Percentiles rank a stretch among this genome's conserved stretches.
phyloP scores from a whole-genome alignment of 2,797 vertebrate genomes.

The Darevskia mixta region DNA sequence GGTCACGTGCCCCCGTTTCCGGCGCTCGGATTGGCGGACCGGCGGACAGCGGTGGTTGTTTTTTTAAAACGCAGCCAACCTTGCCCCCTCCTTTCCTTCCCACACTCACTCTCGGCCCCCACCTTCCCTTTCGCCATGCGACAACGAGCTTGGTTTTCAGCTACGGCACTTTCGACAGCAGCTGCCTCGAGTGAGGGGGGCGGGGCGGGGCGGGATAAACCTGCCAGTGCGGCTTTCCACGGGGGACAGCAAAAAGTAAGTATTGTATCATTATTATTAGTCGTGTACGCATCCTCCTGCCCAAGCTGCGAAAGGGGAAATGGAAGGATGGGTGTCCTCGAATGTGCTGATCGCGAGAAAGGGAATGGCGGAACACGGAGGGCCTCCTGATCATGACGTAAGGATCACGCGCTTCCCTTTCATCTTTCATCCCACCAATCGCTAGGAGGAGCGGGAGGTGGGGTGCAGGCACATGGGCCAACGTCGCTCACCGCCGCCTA shows the following conservation, averaged over 20 bases:
- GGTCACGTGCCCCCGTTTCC: neutral
- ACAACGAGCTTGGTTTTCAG: neutral
- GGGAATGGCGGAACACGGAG: fast-evolving
- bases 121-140: neutral
- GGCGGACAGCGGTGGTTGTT: neutral
- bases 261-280: neutral
- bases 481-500: neutral
- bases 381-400: slow-evolving; percentile 32
- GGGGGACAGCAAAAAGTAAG: neutral
- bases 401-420: neutral
- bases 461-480: neutral
- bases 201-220: no score
- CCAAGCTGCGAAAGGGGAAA: no score
- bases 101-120: neutral
- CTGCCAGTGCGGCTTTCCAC: no score
- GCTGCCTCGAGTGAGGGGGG: fast-evolving
- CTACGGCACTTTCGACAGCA: neutral
- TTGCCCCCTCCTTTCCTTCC: no score
- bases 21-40: neutral
- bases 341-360: neutral
- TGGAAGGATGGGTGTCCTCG: neutral
- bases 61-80: neutral
- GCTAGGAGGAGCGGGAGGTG: fast-evolving
- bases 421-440: neutral
- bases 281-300: neutral